Evolutionary conservation across 1,140 invertebrate species (phyloP).

Genomic region (Trachelipus rathkii): DNA sequence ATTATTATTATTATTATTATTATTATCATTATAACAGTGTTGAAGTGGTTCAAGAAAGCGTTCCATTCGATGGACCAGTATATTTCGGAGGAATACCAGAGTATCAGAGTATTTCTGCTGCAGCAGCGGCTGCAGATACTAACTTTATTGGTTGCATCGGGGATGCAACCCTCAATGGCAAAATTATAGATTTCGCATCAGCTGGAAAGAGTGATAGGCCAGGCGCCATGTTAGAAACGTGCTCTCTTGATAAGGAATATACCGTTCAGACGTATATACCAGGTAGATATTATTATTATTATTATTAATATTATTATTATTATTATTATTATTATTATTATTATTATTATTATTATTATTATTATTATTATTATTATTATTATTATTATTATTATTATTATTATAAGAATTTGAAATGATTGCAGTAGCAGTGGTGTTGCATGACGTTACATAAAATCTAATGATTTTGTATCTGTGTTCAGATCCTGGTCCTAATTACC

Average conservation of each 20-base stretch:
- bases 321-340: too few relatives aligned
- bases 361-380: too few relatives aligned
- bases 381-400: too few relatives aligned
- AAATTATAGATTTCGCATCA: constrained; percentile 66
- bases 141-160: constrained; percentile 79
- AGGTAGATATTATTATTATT: too few relatives aligned
- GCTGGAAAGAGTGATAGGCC: constrained; percentile 63
- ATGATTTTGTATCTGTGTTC: too few relatives aligned
- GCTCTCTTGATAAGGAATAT: constrained; percentile 49
- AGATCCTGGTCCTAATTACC: not conserved
- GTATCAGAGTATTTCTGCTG: constrained; percentile 53
- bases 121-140: constrained; percentile 50
- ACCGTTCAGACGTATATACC: not conserved
- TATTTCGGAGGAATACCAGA: constrained; percentile 80
- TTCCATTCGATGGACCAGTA: constrained; percentile 51
- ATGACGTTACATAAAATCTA: too few relatives aligned
- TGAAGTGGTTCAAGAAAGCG: constrained; percentile 22
- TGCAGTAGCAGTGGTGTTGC: too few relatives aligned
- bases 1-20: constrained; percentile 27
- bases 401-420: too few relatives aligned
- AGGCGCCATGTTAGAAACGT: constrained; percentile 65
- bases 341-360: too few relatives aligned
- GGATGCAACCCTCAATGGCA: constrained; percentile 76
- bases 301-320: too few relatives aligned
- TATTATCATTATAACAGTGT: constrained; percentile 26